Evolutionary conservation across 1,140 invertebrate species (phyloP).

Genomic region (Orchesella cincta): DNA sequence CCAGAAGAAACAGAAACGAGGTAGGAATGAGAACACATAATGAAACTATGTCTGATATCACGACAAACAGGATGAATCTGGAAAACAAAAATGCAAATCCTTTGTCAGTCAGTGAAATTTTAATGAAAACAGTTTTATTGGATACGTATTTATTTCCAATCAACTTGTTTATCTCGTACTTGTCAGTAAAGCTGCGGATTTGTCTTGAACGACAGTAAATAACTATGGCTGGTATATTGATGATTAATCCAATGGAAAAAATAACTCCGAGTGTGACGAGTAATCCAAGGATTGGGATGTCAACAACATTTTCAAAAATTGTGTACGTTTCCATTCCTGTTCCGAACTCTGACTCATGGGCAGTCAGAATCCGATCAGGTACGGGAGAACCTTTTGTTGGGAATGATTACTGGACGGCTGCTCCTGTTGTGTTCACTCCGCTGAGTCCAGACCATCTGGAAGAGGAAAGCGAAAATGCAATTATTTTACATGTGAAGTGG

Average conservation of each 20-base stretch:
- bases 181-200: constrained; percentile 40
- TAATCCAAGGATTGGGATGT: neutral
- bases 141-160: neutral
- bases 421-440: neutral
- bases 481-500: neutral
- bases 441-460: neutral
- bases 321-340: neutral
- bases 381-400: neutral
- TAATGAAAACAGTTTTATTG: neutral
- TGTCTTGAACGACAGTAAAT: constrained; percentile 41
- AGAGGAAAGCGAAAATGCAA: neutral
- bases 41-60: neutral
- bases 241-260: constrained; percentile 26
- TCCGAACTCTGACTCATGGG: neutral
- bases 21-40: neutral
- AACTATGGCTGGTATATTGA: constrained; percentile 32
- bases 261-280: neutral
- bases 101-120: neutral
- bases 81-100: neutral
- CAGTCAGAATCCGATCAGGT: neutral
- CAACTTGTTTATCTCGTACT: too few species aligned
- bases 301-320: neutral
- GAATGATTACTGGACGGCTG: neutral
- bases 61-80: constrained; percentile 12
- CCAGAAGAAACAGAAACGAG: neutral